Conservation (phyloP, 2,888 invertebrate genomes). For the Drosophila pseudotalamancana region DNA sequence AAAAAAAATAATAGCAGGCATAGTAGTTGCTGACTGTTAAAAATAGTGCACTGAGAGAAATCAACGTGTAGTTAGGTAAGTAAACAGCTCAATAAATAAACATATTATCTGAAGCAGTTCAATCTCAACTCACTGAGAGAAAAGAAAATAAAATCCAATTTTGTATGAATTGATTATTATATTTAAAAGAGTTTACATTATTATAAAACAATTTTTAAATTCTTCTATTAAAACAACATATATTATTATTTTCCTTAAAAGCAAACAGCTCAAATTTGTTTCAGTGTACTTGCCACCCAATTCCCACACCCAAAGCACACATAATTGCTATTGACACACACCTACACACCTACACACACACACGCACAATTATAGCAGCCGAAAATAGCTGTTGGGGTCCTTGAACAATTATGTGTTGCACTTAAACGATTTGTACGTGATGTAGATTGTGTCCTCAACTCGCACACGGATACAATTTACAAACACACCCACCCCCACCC, state of each 20-base stretch:
- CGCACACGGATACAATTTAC: neutral
- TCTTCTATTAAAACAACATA: neutral
- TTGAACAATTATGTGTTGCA: constrained; percentile 76
- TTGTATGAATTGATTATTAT: too few species aligned
- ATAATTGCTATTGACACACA: constrained; percentile 70
- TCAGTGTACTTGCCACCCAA: constrained; percentile 20
- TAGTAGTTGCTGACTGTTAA: neutral
- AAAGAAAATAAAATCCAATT: too few species aligned
- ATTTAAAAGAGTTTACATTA: too few species aligned
- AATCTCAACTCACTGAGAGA: neutral
- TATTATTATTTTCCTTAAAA: neutral
- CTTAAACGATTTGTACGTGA: constrained; percentile 78
- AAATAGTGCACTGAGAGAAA: neutral
- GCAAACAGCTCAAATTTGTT: neutral
- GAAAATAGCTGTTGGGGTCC: constrained; percentile 55
- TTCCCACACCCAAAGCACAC: neutral
- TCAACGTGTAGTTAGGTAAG: neutral
- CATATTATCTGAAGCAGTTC: neutral
- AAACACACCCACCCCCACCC: neutral
- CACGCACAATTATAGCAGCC: constrained; percentile 40
- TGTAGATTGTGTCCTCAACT: constrained; percentile 28
- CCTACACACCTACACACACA: constrained; percentile 17
- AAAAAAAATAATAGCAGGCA: too few species aligned
- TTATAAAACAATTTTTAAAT: neutral
- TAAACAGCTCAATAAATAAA: too few species aligned